Percentiles rank a stretch among this genome's conserved stretches.
Evolutionary conservation across 2,797 vertebrate species (phyloP).

Genomic region (Simalia tracyae): DNA sequence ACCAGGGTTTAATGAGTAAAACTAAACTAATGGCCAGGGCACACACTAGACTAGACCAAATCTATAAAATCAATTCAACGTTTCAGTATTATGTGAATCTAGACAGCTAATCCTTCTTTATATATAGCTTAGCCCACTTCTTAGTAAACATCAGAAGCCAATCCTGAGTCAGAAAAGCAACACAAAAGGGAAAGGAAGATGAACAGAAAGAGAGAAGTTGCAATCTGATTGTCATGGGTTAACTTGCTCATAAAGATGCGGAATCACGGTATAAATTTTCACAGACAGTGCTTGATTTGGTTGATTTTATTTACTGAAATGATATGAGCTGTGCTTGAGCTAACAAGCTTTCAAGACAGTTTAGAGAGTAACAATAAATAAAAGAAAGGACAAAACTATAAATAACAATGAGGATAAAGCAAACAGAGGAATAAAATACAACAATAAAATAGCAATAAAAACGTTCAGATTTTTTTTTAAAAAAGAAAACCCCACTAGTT

Average conservation of each 20-base stretch:
- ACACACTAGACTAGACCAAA: background rate
- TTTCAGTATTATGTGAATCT: background rate
- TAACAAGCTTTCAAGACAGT: background rate
- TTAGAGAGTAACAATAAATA: background rate
- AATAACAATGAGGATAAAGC: background rate
- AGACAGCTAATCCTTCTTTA: background rate
- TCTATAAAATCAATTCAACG: background rate
- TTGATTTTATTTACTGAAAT: background rate
- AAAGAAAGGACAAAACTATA: background rate
- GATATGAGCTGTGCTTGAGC: background rate
- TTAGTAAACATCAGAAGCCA: background rate
- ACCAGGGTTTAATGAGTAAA: background rate
- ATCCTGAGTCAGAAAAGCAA: background rate
- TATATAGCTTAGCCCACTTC: background rate
- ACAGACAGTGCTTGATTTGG: background rate
- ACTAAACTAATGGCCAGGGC: background rate
- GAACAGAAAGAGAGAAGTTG: background rate
- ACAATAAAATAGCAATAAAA: constrained; percentile 3
- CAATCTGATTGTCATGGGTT: background rate
- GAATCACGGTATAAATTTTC: background rate
- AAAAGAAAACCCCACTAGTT: background rate
- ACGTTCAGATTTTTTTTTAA: background rate
- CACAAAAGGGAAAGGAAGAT: background rate
- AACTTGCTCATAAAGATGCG: background rate
- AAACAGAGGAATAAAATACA: background rate